Conservation (phyloP, 1,140 invertebrate species). For the Drosophila kanapiae region DNA sequence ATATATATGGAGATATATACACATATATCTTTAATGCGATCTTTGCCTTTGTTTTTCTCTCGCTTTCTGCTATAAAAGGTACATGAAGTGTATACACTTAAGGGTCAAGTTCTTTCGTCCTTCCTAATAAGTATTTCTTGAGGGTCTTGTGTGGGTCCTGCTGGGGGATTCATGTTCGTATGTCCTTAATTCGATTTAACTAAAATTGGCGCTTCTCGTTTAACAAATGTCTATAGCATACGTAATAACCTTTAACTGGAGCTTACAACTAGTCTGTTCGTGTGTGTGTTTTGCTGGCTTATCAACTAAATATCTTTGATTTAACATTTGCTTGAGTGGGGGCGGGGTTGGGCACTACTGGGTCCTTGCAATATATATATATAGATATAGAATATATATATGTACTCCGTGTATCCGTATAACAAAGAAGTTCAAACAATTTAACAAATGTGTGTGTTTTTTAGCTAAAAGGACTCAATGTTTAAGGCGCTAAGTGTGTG, state of each 20-base stretch:
- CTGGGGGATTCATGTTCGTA: conserved; percentile 1
- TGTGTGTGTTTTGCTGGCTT: conserved; percentile 27
- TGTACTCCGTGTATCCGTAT: conserved; percentile 25
- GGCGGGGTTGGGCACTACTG: conserved; percentile 15
- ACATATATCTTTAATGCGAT: conserved; percentile 37
- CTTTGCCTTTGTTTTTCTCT: conserved; percentile 27
- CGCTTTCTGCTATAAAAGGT: conserved; percentile 73
- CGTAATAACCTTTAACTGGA: conserved; percentile 17
- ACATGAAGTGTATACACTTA: conserved; percentile 80
- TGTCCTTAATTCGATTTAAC: conserved; percentile 37
- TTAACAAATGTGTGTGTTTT: conserved; percentile 43
- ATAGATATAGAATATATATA: conserved; percentile 55
- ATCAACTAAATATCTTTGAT: conserved; percentile 75
- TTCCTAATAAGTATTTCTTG: conserved; percentile 40
- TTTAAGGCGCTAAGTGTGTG: conserved; percentile 73
- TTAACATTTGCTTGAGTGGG: conserved; percentile 77
- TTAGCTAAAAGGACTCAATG: conserved; percentile 74
- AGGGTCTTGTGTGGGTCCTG: conserved; percentile 7
- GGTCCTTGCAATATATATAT: conserved; percentile 24
- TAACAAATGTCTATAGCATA: conserved; percentile 36
- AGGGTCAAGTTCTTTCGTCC: conserved; percentile 47
- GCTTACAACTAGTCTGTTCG: conserved; percentile 36
- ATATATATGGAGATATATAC: conserved; percentile 2
- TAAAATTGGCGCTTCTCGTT: conserved; percentile 42
- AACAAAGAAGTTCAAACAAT: conserved; percentile 73